Conservation (phyloP, 2,113 vertebrate genomes). For the Phrynosoma blainvillii region DNA sequence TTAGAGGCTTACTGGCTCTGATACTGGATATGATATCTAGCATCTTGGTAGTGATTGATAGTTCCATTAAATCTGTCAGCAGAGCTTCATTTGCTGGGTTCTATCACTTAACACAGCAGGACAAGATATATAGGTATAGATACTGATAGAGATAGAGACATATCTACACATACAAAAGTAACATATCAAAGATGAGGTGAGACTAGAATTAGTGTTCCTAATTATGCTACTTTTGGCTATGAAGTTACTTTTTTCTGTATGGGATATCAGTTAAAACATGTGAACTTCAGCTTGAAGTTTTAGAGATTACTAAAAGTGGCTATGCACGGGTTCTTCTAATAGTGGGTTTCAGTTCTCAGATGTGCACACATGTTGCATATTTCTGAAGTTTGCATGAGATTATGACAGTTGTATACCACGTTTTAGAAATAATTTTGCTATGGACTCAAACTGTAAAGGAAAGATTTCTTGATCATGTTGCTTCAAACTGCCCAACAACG, state of each 20-base stretch:
- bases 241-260: neutral
- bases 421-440: neutral
- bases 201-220: neutral
- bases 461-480: neutral
- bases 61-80: too few relatives aligned
- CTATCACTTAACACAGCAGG: too few relatives aligned
- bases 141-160: too few relatives aligned
- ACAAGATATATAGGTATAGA: too few relatives aligned
- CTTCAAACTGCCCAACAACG: conserved; percentile 3
- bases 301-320: neutral
- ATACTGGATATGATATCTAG: too few relatives aligned
- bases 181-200: neutral
- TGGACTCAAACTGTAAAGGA: neutral
- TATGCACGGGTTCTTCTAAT: neutral
- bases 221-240: neutral
- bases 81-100: too few relatives aligned
- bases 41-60: too few relatives aligned
- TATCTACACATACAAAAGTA: too few relatives aligned
- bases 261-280: neutral
- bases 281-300: neutral
- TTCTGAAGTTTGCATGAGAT: neutral
- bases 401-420: neutral
- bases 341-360: neutral
- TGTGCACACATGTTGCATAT: neutral
- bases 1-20: too few relatives aligned